phyloP scores from a whole-genome alignment of 1,140 invertebrate genomes.

The Tetranychus cinnabarinus region DNA sequence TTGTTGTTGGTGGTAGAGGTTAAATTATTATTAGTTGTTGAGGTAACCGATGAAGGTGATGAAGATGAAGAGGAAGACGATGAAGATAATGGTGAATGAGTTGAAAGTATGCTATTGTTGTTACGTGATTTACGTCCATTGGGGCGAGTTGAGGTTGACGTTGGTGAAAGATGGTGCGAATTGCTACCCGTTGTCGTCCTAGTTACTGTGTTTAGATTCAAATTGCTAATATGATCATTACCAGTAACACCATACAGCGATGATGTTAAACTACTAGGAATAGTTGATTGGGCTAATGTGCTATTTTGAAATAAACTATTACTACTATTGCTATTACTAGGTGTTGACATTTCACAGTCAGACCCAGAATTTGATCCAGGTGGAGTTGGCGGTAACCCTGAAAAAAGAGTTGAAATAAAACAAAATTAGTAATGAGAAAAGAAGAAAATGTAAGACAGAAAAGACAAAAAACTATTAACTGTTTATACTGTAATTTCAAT shows the following conservation, averaged over 20 bases:
- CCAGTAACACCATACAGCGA: no score
- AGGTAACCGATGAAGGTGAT: background rate
- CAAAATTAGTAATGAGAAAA: no score
- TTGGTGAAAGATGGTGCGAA: background rate
- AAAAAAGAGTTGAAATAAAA: background rate
- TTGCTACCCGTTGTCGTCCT: background rate
- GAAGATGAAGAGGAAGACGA: background rate
- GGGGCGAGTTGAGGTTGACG: background rate
- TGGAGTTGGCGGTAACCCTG: background rate
- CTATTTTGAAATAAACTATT: background rate
- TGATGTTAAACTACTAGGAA: no score
- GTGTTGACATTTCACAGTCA: background rate
- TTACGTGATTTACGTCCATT: background rate
- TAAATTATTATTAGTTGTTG: background rate
- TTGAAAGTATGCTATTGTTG: background rate
- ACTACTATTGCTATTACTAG: background rate
- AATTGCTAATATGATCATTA: no score
- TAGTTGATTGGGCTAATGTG: no score
- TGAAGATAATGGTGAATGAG: background rate
- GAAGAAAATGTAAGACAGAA: no score
- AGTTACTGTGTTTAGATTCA: no score
- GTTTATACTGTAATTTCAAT: no score
- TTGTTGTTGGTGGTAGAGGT: no score
- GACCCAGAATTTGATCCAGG: conserved; percentile 1
- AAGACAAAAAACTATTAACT: no score